Conservation (phyloP, 2,113 vertebrate species). For the Plestiodon gilberti region DNA sequence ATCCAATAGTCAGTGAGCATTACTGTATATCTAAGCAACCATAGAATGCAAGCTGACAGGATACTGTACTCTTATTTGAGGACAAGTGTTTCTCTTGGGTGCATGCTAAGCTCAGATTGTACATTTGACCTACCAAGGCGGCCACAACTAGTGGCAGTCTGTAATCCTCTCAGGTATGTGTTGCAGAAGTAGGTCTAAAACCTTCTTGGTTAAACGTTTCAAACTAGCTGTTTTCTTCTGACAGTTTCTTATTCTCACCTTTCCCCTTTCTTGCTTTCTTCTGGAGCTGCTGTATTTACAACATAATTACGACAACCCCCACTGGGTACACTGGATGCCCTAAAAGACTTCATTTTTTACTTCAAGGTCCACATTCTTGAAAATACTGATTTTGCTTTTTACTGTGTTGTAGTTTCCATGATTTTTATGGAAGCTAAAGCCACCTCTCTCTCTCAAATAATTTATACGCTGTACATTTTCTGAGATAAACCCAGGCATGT, state of each 20-base stretch:
- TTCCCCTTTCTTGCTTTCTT: too few species aligned
- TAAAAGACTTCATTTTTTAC: neutral
- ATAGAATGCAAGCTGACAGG: neutral
- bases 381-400: neutral
- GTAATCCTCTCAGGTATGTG: neutral
- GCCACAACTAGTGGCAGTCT: neutral
- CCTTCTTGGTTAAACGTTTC: neutral
- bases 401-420: too few species aligned
- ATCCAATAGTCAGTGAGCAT: conserved; percentile 15
- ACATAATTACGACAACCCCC: neutral
- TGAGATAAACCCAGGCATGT: neutral
- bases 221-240: neutral
- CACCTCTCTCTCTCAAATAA: too few species aligned
- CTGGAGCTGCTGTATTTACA: neutral
- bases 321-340: neutral
- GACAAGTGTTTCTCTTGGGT: neutral
- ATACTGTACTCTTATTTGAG: neutral
- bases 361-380: neutral
- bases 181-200: neutral
- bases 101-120: neutral
- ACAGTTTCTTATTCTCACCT: neutral
- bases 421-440: too few species aligned
- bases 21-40: neutral
- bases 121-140: neutral
- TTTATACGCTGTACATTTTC: neutral